These are phyloP conservation scores for Dioctria rufipes DNA, from an alignment of 2,888 invertebrate genomes.

Conservation along the genomic window DNA sequence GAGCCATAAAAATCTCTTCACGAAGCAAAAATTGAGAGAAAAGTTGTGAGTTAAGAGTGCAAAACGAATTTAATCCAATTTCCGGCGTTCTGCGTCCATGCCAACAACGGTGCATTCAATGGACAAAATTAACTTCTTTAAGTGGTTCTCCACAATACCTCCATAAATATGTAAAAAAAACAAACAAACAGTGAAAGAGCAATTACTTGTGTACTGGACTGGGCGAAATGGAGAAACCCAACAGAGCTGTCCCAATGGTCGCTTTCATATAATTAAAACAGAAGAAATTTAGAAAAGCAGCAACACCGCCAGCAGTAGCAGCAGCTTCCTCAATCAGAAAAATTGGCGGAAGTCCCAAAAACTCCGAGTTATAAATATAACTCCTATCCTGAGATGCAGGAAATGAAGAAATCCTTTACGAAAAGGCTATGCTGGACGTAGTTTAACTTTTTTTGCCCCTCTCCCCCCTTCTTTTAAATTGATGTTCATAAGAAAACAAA, in stretches of 20 bases:
- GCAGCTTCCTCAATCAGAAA: conserved; percentile 57
- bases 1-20: background rate
- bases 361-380: conserved; percentile 46
- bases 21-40: conserved; percentile 11
- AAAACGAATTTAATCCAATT: conserved; percentile 38
- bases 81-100: background rate
- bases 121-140: conserved; percentile 44
- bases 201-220: conserved; percentile 6
- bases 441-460: conserved; percentile 3
- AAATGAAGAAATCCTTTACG: conserved; percentile 5
- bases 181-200: conserved; percentile 6
- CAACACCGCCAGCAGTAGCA: conserved; percentile 5
- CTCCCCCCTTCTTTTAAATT: background rate
- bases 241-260: conserved; percentile 1
- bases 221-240: background rate
- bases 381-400: background rate
- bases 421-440: background rate
- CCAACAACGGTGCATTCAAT: conserved; percentile 15
- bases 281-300: background rate
- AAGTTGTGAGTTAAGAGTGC: conserved; percentile 20
- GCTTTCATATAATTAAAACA: conserved; percentile 18
- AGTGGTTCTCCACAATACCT: conserved; percentile 11
- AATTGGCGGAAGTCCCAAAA: conserved; percentile 58
- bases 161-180: conserved; percentile 6
- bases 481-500: too few relatives aligned